phyloP scores from a whole-genome alignment of 1,140 invertebrate species.

The Laodelphax striatellus region DNA sequence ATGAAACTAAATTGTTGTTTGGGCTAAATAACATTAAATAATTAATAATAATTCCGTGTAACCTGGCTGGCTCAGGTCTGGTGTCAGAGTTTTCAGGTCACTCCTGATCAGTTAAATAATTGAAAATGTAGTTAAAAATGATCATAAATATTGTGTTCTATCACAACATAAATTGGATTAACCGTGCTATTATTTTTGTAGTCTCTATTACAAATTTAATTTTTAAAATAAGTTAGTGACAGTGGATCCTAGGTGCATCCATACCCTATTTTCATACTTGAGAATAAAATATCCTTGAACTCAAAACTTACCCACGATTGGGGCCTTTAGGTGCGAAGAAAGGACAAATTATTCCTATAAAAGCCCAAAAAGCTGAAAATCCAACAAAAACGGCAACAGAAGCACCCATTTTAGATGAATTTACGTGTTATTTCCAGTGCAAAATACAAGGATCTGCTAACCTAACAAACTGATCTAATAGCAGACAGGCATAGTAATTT shows the following conservation, averaged over 20 bases:
- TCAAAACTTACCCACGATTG: constrained; percentile 61
- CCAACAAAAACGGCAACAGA: constrained; percentile 59
- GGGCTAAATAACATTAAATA: too few species aligned
- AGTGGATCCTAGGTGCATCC: not conserved
- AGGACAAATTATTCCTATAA: constrained; percentile 70
- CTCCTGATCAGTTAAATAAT: too few species aligned
- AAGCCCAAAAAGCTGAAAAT: constrained; percentile 71
- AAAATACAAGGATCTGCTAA: not conserved
- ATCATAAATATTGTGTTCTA: too few species aligned
- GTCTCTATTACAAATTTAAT: not conserved
- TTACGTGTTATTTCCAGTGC: not conserved
- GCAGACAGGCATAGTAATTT: not conserved
- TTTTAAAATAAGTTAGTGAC: not conserved
- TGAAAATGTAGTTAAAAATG: too few species aligned
- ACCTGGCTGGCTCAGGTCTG: too few species aligned
- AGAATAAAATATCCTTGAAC: not conserved
- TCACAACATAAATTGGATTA: too few species aligned
- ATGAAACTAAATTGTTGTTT: too few species aligned
- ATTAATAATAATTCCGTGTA: too few species aligned
- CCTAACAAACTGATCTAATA: not conserved
- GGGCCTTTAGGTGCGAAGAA: constrained; percentile 81
- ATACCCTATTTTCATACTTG: not conserved
- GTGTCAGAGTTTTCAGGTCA: too few species aligned
- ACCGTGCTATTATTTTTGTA: too few species aligned
- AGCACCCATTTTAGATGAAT: constrained; percentile 50